These are phyloP conservation scores for Notarius lentiginosus DNA, from an alignment of 2,113 vertebrate species.

Conservation along the genomic window DNA sequence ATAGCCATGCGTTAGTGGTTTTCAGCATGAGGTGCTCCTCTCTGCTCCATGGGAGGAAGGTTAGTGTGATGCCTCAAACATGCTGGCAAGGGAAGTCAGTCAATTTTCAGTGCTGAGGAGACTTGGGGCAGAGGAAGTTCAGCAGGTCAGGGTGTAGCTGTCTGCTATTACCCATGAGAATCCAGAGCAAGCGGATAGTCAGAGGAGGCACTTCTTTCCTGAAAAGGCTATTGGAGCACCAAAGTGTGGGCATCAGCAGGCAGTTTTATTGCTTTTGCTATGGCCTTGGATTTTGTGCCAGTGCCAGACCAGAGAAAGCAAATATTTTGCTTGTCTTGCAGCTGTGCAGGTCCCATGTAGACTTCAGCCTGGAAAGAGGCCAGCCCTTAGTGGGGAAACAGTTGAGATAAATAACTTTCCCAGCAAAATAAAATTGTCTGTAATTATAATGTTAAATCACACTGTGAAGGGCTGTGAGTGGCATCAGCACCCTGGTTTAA, in stretches of 20 bases:
- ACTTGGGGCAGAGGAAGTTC: constrained; percentile 48
- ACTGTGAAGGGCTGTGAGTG: constrained; percentile 33
- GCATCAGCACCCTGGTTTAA: constrained; percentile 28
- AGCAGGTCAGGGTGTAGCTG: constrained; percentile 26
- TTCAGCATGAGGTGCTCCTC: constrained; percentile 31
- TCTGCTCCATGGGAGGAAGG: constrained; percentile 33
- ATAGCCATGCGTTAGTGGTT: constrained; percentile 44
- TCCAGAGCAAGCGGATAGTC: constrained; percentile 22
- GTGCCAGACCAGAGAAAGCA: constrained; percentile 57
- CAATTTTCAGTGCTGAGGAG: constrained; percentile 32
- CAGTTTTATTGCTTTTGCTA: constrained; percentile 49
- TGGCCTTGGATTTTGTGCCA: constrained; percentile 52
- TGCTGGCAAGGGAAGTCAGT: constrained; percentile 37
- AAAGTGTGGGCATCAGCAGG: constrained; percentile 47
- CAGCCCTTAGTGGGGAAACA: constrained; percentile 48
- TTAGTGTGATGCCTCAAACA: constrained; percentile 32
- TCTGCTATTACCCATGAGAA: constrained; percentile 39
- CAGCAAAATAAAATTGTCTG: constrained; percentile 49
- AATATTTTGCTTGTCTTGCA: constrained; percentile 57
- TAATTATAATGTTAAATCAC: constrained; percentile 60
- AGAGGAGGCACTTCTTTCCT: constrained; percentile 28
- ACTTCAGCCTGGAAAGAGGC: constrained; percentile 45
- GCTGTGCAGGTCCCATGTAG: constrained; percentile 53
- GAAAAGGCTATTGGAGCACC: constrained; percentile 25
- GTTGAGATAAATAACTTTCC: constrained; percentile 51